Base-by-base conservation (phyloP, 2,797 vertebrate genomes). In the Xiphorhynchus erythropygius region DNA sequence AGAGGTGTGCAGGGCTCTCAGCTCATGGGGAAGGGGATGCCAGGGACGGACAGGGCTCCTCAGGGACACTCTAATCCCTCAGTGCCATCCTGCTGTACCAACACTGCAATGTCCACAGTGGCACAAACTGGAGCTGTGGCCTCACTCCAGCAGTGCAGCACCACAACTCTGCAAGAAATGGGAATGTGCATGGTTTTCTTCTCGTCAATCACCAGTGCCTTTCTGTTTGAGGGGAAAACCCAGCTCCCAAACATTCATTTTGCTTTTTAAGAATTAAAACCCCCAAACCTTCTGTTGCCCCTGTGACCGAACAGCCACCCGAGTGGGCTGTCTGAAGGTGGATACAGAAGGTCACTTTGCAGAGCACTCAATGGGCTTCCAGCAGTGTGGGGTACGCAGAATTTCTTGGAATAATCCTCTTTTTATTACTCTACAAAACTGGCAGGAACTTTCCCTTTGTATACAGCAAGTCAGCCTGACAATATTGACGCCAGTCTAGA, bases 41-140 rank as follows among this genome's bases (percentile, higher is more conserved):
- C 14, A 1, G 33, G 59, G 73, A 12, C 5, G 47, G 2, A 11
- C 3, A 10, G 12, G 39, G 57, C 42, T 56, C 52, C 5, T 52
- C 1, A 30, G 63, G 35, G 47, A 39, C 35, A 32, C 49, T 52
- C 15, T 6, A 18, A 69, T 13, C 13, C 6, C 28, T 33, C 13
- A 13, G 0, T 3, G 42, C 27, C 30, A 5, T 35, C 13, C 5
- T 0, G 4, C 23, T 10, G 44, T 24, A 18, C 6, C 37, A 39
- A 13, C 3, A 25, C 0, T 57, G n/a, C 5, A 5, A 6, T 13
- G n/a, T n/a, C 62, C 62, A 33, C 0, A 0, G 42, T 4, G n/a
- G 57, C 35, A 64, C 27, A 60, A 52, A 7, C 42, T 4, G 37
- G 55, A 41, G 21, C 25, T 35, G 8, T 5, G 1, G 0, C 64